These are phyloP conservation scores for Limanda limanda DNA, from an alignment of 2,113 vertebrate species.

Conservation along the genomic window DNA sequence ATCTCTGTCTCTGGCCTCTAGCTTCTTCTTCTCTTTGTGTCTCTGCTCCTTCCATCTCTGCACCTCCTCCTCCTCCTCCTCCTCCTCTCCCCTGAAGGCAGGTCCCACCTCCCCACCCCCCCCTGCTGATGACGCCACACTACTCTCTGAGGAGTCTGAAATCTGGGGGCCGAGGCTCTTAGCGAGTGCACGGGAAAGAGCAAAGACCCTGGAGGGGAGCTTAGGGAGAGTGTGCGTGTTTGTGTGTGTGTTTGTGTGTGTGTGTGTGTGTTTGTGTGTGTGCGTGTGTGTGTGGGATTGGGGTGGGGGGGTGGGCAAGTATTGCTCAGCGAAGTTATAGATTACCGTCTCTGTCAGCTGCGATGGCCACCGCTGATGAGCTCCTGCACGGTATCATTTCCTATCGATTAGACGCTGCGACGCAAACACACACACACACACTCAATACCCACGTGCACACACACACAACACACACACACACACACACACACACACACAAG, in stretches of 20 bases:
- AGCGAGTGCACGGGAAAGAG: slow-evolving; percentile 1
- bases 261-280: not conserved
- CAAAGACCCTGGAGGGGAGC: too few species aligned
- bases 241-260: not conserved
- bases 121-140: slow-evolving; percentile 41
- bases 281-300: not conserved
- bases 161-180: slow-evolving; percentile 35
- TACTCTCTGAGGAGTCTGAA: slow-evolving; percentile 63
- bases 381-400: slow-evolving; percentile 72
- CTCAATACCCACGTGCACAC: not conserved
- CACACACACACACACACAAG: slow-evolving; percentile 48
- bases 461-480: slow-evolving; percentile 48
- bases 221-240: not conserved
- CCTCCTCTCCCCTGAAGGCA: not conserved
- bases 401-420: slow-evolving; percentile 72
- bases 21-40: slow-evolving; percentile 56
- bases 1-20: slow-evolving; percentile 40
- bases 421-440: slow-evolving; percentile 56
- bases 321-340: slow-evolving; percentile 72
- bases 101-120: slow-evolving; percentile 23
- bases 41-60: slow-evolving; percentile 33
- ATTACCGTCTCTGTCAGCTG: slow-evolving; percentile 74
- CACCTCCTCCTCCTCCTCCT: not conserved
- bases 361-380: slow-evolving; percentile 76
- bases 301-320: slow-evolving; percentile 50